Conservation (phyloP, 1,140 invertebrate species). For the Tetramorium alpestre region DNA sequence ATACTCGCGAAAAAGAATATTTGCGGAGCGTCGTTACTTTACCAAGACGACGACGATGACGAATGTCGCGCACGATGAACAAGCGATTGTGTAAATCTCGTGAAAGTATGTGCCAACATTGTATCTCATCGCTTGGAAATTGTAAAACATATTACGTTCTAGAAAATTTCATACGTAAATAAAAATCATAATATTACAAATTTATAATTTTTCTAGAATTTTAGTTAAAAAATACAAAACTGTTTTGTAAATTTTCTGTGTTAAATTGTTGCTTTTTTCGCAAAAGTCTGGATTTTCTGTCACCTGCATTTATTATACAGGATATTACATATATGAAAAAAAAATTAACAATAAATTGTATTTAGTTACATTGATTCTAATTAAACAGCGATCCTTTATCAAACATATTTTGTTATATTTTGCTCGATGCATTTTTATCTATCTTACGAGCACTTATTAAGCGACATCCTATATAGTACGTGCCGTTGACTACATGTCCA, state of each 20-base stretch:
- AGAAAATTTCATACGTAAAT: too few species aligned
- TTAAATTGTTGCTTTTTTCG: not conserved
- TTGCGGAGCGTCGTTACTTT: conserved; percentile 8
- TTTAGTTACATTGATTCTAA: not conserved
- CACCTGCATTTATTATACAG: not conserved
- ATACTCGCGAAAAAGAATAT: conserved; percentile 30
- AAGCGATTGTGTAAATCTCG: conserved; percentile 26
- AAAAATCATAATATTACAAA: not conserved
- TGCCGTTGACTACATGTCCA: conserved; percentile 18
- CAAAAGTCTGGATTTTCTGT: not conserved
- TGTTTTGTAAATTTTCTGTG: not conserved
- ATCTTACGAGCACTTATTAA: conserved; percentile 5
- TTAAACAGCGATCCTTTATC: not conserved
- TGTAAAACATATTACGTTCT: not conserved
- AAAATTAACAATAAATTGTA: not conserved
- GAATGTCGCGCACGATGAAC: conserved; percentile 11
- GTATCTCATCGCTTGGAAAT: not conserved
- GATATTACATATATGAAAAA: not conserved
- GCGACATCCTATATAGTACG: not conserved
- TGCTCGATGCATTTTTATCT: not conserved
- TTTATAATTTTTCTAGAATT: not conserved
- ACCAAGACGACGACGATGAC: not conserved
- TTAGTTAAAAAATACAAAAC: not conserved
- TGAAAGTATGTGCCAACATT: conserved; percentile 19
- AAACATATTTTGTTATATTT: not conserved